phyloP scores from a whole-genome alignment of 2,888 invertebrate species.

The Dryobotodes eremita region DNA sequence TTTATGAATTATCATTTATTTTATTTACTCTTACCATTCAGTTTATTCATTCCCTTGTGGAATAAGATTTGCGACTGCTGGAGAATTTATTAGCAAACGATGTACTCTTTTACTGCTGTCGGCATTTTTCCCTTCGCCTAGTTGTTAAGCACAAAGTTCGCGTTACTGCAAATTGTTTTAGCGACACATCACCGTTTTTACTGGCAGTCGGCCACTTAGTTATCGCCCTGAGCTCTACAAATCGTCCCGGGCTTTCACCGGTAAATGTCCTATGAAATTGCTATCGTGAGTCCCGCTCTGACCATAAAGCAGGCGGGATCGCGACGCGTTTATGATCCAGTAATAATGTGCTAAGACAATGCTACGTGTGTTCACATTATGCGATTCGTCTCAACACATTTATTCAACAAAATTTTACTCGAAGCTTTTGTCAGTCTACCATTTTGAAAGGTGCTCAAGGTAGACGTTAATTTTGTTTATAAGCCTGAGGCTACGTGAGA shows the following conservation, averaged over 20 bases:
- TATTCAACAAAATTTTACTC: conserved; percentile 50
- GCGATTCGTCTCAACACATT: conserved; percentile 48
- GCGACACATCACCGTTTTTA: conserved; percentile 78
- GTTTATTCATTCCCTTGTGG: conserved; percentile 39
- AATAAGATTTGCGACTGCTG: conserved; percentile 2
- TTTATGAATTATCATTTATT: conserved; percentile 51
- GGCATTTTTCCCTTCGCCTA: conserved; percentile 33
- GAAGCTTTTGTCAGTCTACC: conserved; percentile 44
- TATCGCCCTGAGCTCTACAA: conserved; percentile 82
- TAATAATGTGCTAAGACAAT: conserved; percentile 82
- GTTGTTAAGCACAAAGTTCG: conserved; percentile 45
- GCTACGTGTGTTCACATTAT: conserved; percentile 63
- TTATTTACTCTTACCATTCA: conserved; percentile 37
- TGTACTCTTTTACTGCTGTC: conserved; percentile 13
- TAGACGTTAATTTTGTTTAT: conserved; percentile 74
- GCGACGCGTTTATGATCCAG: conserved; percentile 86
- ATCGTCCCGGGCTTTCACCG: conserved; percentile 81
- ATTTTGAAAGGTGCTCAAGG: conserved; percentile 70
- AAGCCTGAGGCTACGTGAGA: conserved; percentile 68
- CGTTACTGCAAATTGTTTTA: conserved; percentile 70
- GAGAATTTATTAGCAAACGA: conserved; percentile 3
- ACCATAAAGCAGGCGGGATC: conserved; percentile 83
- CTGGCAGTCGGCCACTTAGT: conserved; percentile 75
- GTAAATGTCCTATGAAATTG: conserved; percentile 88
- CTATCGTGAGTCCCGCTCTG: conserved; percentile 87